Conservation (phyloP, 2,888 invertebrate genomes). For the Hypselothyrea guttata region DNA sequence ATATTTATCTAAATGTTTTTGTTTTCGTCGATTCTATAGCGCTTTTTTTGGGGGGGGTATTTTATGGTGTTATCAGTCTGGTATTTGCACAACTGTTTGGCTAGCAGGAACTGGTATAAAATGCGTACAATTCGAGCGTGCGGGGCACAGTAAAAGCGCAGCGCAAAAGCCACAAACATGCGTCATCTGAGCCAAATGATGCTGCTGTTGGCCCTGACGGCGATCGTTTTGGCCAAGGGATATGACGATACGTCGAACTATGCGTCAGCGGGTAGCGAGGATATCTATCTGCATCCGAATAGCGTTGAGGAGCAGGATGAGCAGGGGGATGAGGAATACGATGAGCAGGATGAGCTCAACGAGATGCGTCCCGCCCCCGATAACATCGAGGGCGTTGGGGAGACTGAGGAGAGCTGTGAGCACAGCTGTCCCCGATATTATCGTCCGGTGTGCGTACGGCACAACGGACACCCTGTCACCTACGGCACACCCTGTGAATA, state of each 20-base stretch:
- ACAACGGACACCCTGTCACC: conserved; percentile 41
- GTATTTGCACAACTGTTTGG: conserved; percentile 41
- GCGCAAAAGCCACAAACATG: conserved; percentile 20
- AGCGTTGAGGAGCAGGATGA: not conserved
- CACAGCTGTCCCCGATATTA: conserved; percentile 68
- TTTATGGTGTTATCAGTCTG: not conserved
- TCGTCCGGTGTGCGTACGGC: conserved; percentile 52
- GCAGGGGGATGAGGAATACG: conserved; percentile 2
- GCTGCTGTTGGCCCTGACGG: conserved; percentile 4
- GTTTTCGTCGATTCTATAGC: not conserved
- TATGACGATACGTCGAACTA: conserved; percentile 5
- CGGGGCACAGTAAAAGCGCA: conserved; percentile 18
- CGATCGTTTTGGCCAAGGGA: not conserved
- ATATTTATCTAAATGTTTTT: conserved; percentile 34
- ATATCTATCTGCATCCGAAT: conserved; percentile 23
- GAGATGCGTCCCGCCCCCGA: not conserved
- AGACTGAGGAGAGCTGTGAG: conserved; percentile 47
- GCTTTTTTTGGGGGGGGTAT: no score
- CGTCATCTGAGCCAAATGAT: conserved; percentile 9
- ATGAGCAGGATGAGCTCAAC: not conserved
- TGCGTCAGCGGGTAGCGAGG: conserved; percentile 27
- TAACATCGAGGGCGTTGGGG: conserved; percentile 32
- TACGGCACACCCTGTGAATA: conserved; percentile 61
- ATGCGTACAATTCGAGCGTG: not conserved
- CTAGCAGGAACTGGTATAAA: conserved; percentile 24